A percentile compares a stretch with the other conserved stretches of the same genome.
These are phyloP conservation scores for Penaeus chinensis DNA, from an alignment of 1,140 invertebrate species.

Conservation along the genomic window DNA sequence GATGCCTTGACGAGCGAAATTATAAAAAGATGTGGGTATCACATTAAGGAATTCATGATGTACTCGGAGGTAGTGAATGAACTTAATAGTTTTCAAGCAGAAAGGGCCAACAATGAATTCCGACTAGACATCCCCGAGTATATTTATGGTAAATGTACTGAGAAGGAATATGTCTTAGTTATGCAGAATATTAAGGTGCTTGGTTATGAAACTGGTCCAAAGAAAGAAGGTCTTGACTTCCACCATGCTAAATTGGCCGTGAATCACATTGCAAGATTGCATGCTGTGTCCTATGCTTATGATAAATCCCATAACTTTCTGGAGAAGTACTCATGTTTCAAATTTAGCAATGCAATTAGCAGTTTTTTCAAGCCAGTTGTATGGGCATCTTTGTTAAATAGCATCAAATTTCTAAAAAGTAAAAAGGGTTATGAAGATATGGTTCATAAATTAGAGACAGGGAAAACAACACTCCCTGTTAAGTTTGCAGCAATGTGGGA, in stretches of 20 bases:
- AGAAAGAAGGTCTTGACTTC: slow-evolving; percentile 48
- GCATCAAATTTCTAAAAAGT: slow-evolving; percentile 54
- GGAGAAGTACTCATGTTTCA: slow-evolving; percentile 54
- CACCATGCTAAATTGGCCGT: slow-evolving; percentile 56
- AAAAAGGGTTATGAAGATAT: slow-evolving; percentile 61
- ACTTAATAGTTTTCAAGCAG: slow-evolving; percentile 53
- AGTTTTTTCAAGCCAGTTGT: slow-evolving; percentile 59
- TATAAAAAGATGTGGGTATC: slow-evolving; percentile 40
- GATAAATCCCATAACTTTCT: slow-evolving; percentile 53
- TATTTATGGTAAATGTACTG: slow-evolving; percentile 62
- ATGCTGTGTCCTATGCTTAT: slow-evolving; percentile 61
- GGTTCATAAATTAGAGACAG: slow-evolving; percentile 57
- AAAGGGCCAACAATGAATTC: slow-evolving; percentile 41
- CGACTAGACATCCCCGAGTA: slow-evolving; percentile 51
- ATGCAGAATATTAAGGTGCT: slow-evolving; percentile 60
- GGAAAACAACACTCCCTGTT: slow-evolving; percentile 39
- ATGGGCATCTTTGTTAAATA: slow-evolving; percentile 48
- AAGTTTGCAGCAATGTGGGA: slow-evolving; percentile 59
- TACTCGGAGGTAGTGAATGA: slow-evolving; percentile 59
- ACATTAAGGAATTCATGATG: slow-evolving; percentile 59
- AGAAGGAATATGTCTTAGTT: slow-evolving; percentile 60
- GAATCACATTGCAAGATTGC: slow-evolving; percentile 57
- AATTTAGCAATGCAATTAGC: slow-evolving; percentile 55
- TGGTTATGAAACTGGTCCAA: slow-evolving; percentile 56
- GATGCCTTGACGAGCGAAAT: slow-evolving; percentile 55